Base-by-base conservation (phyloP, 2,113 vertebrate species). In the Passer domesticus region DNA sequence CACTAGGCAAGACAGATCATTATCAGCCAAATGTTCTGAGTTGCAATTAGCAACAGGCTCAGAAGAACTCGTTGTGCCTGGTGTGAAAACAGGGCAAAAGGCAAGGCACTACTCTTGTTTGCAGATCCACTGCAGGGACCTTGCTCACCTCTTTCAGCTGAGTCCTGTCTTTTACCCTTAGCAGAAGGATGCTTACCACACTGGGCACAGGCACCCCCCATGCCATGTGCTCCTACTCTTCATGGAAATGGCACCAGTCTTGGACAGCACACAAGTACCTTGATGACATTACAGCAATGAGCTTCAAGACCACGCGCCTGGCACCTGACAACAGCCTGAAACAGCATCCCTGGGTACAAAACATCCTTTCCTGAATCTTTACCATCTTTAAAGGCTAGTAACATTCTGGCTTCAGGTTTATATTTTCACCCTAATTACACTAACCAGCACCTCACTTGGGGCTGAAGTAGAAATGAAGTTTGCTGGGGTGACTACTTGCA, bases 181-280 rank as follows among this genome's bases (percentile, higher is more conserved):
- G 47, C 28, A 64, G 24, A 67, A 72, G 22, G n/a, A 52, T 12
- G 1, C 10, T 60, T 50, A 70, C 63, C 28, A 83, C 67, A 76
- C 35, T 2, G 5, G 12, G 27, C 0, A 1, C 37, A 77, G 83
- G 35, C 46, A 17, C 11, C 33, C 0, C 0, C 13, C 15, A 18
- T 23, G 21, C 14, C 50, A 20, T 0, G 0, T 44, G 72, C 43
- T 83, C 23, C 25, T 24, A 18, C 15, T 69, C 28, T 62, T 73
- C 63, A 46, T 1, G 20, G 50, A 81, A 85, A 82, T 7, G 64
- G 23, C 5, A 2, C 11, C 2, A 2, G n/a, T 13, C 58, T 68
- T 37, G 49, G 25, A 73, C 35, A 76, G 56, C 7, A 56, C 11
- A 9, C 27, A 23, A 10, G 22, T 14, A 77, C 23, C 15, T 28